Conservation (phyloP, 1,140 invertebrate species). For the Anoplolepis gracilipes region DNA sequence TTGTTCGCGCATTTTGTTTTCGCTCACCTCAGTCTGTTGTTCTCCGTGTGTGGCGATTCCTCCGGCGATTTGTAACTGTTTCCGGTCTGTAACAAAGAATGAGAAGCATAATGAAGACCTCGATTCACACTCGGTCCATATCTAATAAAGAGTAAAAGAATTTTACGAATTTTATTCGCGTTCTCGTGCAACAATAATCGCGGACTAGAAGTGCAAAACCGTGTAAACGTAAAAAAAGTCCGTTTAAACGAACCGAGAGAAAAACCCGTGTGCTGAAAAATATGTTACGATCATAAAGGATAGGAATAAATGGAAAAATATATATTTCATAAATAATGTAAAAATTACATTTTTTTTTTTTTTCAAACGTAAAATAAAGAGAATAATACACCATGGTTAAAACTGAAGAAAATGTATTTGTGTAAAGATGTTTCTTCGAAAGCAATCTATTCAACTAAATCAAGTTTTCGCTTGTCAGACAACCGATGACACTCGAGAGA, state of each 20-base stretch:
- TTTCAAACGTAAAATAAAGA: not conserved
- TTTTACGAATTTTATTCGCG: constrained; percentile 1
- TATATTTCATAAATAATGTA: not conserved
- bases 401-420: not conserved
- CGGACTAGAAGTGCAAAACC: not conserved
- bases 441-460: not conserved
- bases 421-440: not conserved
- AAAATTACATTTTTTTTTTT: not conserved
- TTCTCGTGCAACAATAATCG: not conserved
- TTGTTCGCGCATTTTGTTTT: constrained; percentile 36
- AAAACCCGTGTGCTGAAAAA: constrained; percentile 10
- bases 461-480: constrained; percentile 8
- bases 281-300: not conserved
- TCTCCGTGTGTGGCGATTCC: constrained; percentile 79
- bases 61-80: constrained; percentile 82
- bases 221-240: not conserved
- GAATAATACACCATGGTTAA: not conserved
- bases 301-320: not conserved
- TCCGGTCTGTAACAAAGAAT: constrained; percentile 81
- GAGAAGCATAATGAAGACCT: constrained; percentile 38
- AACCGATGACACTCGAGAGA: constrained; percentile 29
- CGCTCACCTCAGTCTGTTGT: constrained; percentile 83
- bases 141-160: constrained; percentile 18
- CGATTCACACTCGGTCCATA: constrained; percentile 18
- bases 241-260: constrained; percentile 3